A percentile compares a stretch with the other conserved stretches of the same genome.
These are phyloP conservation scores for Cyrtorhinus lividipennis DNA, from an alignment of 1,140 invertebrate genomes.

Conservation along the genomic window DNA sequence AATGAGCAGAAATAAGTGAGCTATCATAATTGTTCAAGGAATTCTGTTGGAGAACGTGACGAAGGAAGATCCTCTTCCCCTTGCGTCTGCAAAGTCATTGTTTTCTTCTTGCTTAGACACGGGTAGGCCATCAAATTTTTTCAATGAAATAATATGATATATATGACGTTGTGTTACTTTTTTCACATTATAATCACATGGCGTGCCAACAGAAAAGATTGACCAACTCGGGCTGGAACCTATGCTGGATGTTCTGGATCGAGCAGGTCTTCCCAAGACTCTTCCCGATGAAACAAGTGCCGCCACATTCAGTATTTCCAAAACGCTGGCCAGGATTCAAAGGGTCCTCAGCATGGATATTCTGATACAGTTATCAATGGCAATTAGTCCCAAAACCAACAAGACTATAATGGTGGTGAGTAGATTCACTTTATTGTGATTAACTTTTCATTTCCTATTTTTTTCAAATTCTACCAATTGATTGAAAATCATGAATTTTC, in stretches of 20 bases:
- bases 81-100: slow-evolving; percentile 41
- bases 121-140: slow-evolving; percentile 30
- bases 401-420: slow-evolving; percentile 21
- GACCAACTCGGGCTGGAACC: slow-evolving; percentile 24
- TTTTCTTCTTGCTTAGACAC: slow-evolving; percentile 49
- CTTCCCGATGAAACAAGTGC: slow-evolving; percentile 17
- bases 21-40: slow-evolving; percentile 20
- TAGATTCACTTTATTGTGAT: no score
- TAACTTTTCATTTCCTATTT: background rate
- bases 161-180: background rate
- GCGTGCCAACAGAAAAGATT: slow-evolving; percentile 19
- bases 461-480: no score
- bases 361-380: slow-evolving; percentile 21
- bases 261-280: slow-evolving; percentile 13
- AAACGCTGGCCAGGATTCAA: slow-evolving; percentile 22
- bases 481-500: no score
- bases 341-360: slow-evolving; percentile 24
- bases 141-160: background rate
- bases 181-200: background rate
- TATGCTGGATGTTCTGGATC: slow-evolving; percentile 18
- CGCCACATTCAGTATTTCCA: slow-evolving; percentile 19
- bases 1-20: no score
- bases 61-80: slow-evolving; percentile 33
- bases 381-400: slow-evolving; percentile 18
- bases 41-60: slow-evolving; percentile 38